Conservation (phyloP, 2,797 vertebrate species). For the Phoeniculus purpureus region DNA sequence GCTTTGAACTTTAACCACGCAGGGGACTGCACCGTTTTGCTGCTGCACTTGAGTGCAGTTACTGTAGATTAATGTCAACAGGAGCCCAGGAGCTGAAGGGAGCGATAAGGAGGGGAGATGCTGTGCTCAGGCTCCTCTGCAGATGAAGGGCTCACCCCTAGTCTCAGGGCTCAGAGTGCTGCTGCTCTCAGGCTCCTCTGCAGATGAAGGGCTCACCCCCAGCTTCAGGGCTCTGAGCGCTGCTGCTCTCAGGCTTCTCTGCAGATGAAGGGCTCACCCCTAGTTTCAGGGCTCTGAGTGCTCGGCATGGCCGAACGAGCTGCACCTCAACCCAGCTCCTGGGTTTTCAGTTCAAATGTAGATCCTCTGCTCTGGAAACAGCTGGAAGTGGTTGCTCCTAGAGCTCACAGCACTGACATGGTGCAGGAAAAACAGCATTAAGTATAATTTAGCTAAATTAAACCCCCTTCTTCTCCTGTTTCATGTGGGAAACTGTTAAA, state of each 20-base stretch:
- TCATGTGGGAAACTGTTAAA: neutral
- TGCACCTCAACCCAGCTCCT: rapidly evolving
- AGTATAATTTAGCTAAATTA: neutral
- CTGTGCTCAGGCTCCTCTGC: rapidly evolving
- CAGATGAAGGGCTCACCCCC: neutral
- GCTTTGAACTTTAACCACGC: neutral
- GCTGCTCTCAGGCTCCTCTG: rapidly evolving
- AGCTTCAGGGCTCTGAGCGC: neutral
- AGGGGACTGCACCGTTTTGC: neutral
- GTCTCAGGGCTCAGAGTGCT: neutral
- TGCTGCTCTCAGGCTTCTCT: too few species aligned
- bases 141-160: neutral
- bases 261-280: neutral
- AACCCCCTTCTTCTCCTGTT: neutral
- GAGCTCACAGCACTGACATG: neutral
- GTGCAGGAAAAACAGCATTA: neutral
- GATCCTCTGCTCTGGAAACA: neutral
- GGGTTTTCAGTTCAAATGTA: rapidly evolving
- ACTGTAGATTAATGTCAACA: rapidly evolving
- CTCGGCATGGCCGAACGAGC: neutral
- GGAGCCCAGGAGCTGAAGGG: neutral
- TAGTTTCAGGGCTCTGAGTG: neutral
- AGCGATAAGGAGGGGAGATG: neutral
- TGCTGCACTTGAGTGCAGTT: neutral
- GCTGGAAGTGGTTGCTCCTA: neutral